Base-by-base conservation (phyloP, 1,140 invertebrate genomes). In the Akabosia matsudoensis region DNA sequence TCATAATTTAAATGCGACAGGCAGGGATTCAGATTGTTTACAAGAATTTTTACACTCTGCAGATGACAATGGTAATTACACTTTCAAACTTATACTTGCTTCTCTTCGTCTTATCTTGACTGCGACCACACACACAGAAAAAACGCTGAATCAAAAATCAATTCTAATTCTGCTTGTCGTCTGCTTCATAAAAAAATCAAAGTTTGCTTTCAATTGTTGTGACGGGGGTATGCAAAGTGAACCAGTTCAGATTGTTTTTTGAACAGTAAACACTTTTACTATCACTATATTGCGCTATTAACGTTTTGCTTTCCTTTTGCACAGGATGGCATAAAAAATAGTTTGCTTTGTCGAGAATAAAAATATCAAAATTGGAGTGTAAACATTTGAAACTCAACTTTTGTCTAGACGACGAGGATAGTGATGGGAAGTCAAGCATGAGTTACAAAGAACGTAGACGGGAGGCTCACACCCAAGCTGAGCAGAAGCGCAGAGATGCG, bases 391-490 rank as follows among this genome's bases (percentile, higher is more conserved):
- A 45, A 45, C 18, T 45, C 37, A 45, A 10, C 18, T 10, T 10
- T 18, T 45, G 18, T 45, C 37, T 84, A 92, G 94, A 96, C 85
- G 95, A 97, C 86, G 95, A 97, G 85, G 95, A 97, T 83, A 93
- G 92, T 82, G 92, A 92, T 83, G 90, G 91, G 81, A 93, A 92
- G 76, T 91, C 91, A 33, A 89, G 92, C 10, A 85, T 95, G 76
- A 95, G 91, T 84, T 97, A 97, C 83, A 97, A 97, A 85, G 96
- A 98, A 82, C 86, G 96, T 31, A 87, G 96, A 37, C 88, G 96
- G 77, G 95, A 98, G 85, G 96, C 96, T 7, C 96, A 98, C 84
- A 98, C 96, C 0, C 94, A 97, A 85, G 97, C 97, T 1, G 97
- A 99, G 85, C 96, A 98, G 85, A 98, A 98, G 85, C 88, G 97